Evolutionary conservation across 2,113 vertebrate species (phyloP).

Genomic region (Tyto alba): DNA sequence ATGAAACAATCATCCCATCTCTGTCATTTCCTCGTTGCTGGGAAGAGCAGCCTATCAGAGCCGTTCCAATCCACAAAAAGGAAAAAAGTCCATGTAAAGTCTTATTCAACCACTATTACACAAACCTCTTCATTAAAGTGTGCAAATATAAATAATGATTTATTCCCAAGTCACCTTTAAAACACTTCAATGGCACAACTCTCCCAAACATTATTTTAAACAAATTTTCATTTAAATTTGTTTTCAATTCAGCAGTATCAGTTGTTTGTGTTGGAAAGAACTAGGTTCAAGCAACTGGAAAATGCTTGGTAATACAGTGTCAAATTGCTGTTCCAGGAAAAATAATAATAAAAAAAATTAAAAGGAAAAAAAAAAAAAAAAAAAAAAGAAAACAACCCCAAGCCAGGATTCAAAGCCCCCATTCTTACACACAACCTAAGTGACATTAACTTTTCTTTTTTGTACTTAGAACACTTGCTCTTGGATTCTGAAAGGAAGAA

Average conservation of each 20-base stretch:
- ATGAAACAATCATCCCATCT: neutral
- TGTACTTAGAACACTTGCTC: neutral
- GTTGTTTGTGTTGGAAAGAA: neutral
- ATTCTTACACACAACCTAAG: neutral
- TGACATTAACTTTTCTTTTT: neutral
- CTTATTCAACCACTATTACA: neutral
- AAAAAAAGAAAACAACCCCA: neutral
- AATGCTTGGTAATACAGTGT: neutral
- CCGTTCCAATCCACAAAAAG: neutral
- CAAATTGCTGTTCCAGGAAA: neutral
- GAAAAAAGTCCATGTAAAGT: neutral
- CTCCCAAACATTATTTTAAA: neutral
- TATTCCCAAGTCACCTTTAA: neutral
- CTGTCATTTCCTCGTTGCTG: neutral
- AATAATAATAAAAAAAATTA: no score
- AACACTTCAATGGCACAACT: neutral
- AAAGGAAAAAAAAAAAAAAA: neutral
- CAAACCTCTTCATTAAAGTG: neutral
- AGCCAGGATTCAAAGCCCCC: neutral
- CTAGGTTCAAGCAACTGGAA: neutral
- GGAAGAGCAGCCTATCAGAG: neutral
- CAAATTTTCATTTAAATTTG: neutral
- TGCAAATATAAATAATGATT: neutral
- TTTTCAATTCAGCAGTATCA: neutral
- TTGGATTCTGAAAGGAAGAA: neutral